Base-by-base conservation (phyloP, 2,888 invertebrate genomes). In the Mayetiola destructor region DNA sequence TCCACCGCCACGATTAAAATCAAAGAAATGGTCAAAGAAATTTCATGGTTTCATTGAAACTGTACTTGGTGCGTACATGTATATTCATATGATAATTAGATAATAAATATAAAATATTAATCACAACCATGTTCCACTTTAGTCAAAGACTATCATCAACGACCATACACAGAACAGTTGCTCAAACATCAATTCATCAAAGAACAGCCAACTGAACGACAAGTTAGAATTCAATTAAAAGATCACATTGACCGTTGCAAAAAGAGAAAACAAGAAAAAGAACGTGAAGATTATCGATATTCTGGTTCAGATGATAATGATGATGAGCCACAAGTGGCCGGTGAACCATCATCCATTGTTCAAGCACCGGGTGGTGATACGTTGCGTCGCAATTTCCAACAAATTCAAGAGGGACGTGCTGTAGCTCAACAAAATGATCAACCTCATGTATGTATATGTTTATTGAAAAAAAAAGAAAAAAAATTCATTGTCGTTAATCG, bases 21-120 rank as follows among this genome's bases (percentile, higher is more conserved):
- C 93, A 60, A 94, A 94, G 76, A 95, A 95, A 72, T 96, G 96
- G 96, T 85, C 90, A 60, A 94, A 95, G 74, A 92, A 93, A 75
- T 97, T 96, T 76, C 93, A 96, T 70, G 81, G 89, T 69, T 99
- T 99, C 73, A 95, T 99, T 73, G 97, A 99, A 75, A 94, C 94
- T 65, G 95, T 97, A 67, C 79, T 96, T 67, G 72, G 72, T 73
- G 62, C 66, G 60, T 58, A 18, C 12, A 42, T 53, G 57, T 57
- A 39, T 37, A 30, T 6, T 12, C 27, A 23, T 20, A 21, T 23
- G 14, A 9, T 12, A 32, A 9, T 32, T 12, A 32, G 2, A 9
- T 14, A 10, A 3, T 4, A 23, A 42, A 23, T 6, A 12, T 40
- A 5, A 16, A 40, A 18, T 20, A 40, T 40, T 40, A 20, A 4